These are phyloP conservation scores for Benthosema pterotum DNA, from an alignment of 2,797 vertebrate species.

Conservation along the genomic window DNA sequence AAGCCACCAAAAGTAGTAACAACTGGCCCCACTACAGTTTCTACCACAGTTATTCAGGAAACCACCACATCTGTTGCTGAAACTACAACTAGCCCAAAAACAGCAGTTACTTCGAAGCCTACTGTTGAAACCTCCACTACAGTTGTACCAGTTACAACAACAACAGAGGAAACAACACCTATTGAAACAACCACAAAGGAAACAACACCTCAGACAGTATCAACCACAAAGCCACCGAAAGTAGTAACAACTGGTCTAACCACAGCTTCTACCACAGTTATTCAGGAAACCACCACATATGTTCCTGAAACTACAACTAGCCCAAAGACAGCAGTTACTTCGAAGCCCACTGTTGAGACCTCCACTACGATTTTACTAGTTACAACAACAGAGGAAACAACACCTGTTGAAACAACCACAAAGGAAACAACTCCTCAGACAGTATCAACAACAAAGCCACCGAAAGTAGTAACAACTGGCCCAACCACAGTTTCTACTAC, in stretches of 20 bases:
- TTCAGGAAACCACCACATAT: no score
- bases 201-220: neutral
- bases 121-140: neutral
- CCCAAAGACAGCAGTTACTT: no score
- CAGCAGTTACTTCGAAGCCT: neutral
- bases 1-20: neutral
- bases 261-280: no score
- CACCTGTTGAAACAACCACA: slow-evolving; percentile 3
- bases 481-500: slow-evolving; percentile 3
- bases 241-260: no score
- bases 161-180: slow-evolving; percentile 1
- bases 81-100: slow-evolving; percentile 9
- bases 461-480: neutral
- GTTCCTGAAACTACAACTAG: no score
- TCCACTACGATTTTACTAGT: neutral
- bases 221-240: slow-evolving; percentile 1
- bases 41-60: neutral
- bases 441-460: neutral
- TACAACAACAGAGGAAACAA: neutral
- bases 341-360: no score
- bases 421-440: neutral
- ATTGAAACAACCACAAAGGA: neutral
- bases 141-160: neutral
- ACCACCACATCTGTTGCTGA: neutral
- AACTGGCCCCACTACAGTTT: neutral